phyloP scores from a whole-genome alignment of 2,113 vertebrate genomes.

The Peromyscus maniculatus region DNA sequence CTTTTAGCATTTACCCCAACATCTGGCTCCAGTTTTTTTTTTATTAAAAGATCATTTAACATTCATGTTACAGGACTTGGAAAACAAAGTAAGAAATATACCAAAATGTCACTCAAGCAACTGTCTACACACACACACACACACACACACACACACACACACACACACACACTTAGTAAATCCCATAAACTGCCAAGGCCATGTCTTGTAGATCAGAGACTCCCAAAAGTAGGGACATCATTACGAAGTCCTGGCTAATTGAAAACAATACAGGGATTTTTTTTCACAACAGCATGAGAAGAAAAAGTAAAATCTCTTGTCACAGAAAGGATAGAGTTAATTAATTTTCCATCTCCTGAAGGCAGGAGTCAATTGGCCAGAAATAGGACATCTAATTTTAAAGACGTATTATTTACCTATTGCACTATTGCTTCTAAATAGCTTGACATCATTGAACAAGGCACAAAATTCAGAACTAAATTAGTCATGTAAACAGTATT shows the following conservation, averaged over 20 bases:
- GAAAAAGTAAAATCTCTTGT: slow-evolving; percentile 63
- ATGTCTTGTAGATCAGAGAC: background rate
- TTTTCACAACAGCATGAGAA: slow-evolving; percentile 65
- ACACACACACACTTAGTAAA: slow-evolving; percentile 42
- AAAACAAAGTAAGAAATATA: slow-evolving; percentile 59
- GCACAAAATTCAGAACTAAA: slow-evolving; percentile 64
- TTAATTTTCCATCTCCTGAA: slow-evolving; percentile 72
- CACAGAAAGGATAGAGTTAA: slow-evolving; percentile 64
- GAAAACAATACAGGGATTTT: slow-evolving; percentile 23
- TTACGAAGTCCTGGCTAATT: slow-evolving; percentile 32
- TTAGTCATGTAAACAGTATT: slow-evolving; percentile 56
- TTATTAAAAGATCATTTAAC: no score
- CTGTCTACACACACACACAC: background rate
- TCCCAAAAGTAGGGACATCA: background rate
- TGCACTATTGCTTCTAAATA: slow-evolving; percentile 70
- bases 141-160: background rate
- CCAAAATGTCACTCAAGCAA: slow-evolving; percentile 38
- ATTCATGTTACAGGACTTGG: background rate
- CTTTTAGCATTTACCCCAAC: no score
- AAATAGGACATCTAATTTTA: slow-evolving; percentile 62
- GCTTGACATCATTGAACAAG: slow-evolving; percentile 62
- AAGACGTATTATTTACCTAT: slow-evolving; percentile 75
- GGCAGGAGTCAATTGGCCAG: slow-evolving; percentile 70
- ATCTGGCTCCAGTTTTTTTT: no score
- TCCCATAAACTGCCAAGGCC: background rate